A percentile compares a stretch with the other conserved stretches of the same genome.
Conservation (phyloP, 2,888 invertebrate species). For the Chalcosyrphus nemorum region DNA sequence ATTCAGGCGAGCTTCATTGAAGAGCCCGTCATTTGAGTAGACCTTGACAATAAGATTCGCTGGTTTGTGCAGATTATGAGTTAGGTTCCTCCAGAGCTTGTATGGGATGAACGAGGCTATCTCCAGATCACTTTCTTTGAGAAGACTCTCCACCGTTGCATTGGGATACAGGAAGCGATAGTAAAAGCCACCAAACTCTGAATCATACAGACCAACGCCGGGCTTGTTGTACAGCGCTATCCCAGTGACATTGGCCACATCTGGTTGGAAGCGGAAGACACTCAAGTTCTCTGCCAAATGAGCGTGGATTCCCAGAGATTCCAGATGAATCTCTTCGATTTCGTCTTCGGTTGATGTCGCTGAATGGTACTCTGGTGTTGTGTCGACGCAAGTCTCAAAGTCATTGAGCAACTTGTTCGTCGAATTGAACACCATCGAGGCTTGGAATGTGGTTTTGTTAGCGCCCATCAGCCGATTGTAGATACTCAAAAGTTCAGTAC, state of each 20-base stretch:
- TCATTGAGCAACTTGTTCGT: conserved; percentile 85
- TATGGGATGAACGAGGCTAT: too few relatives aligned
- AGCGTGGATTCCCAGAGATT: conserved; percentile 76
- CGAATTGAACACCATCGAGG: conserved; percentile 84
- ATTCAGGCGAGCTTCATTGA: conserved; percentile 82
- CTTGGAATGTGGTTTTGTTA: conserved; percentile 77
- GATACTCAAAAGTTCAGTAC: conserved; percentile 76
- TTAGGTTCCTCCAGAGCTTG: conserved; percentile 75
- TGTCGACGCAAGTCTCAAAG: conserved; percentile 84
- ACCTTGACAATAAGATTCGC: conserved; percentile 83
- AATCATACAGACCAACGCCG: too few relatives aligned
- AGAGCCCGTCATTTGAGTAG: conserved; percentile 84
- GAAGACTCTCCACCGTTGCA: too few relatives aligned
- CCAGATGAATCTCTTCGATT: conserved; percentile 65
- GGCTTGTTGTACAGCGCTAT: conserved; percentile 76
- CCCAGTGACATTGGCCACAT: conserved; percentile 78
- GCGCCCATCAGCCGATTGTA: conserved; percentile 83
- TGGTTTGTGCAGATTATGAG: conserved; percentile 52
- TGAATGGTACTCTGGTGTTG: conserved; percentile 63
- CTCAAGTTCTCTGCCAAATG: conserved; percentile 77
- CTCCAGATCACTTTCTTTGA: too few relatives aligned
- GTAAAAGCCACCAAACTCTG: too few relatives aligned
- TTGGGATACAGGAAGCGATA: too few relatives aligned
- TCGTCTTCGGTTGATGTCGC: not conserved
- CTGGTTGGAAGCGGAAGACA: conserved; percentile 79